phyloP scores from a whole-genome alignment of 2,888 invertebrate species.

The Monopis laevigella region DNA sequence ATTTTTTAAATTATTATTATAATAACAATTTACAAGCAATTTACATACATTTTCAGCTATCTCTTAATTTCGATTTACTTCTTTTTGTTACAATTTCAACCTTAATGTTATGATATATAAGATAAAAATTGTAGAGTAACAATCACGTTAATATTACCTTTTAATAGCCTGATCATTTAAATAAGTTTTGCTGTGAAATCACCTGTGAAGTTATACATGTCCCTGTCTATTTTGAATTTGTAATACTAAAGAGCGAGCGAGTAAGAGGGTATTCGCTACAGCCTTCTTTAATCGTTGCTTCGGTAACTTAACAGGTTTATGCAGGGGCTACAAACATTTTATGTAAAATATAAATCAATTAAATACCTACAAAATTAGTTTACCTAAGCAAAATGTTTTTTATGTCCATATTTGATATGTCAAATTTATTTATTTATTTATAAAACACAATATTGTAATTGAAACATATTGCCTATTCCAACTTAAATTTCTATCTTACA shows the following conservation, averaged over 20 bases:
- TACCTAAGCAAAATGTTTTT: no score
- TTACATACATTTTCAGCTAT: constrained; percentile 32
- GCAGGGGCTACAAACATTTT: constrained; percentile 36
- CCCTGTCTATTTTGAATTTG: constrained; percentile 24
- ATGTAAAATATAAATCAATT: no score
- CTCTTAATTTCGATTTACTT: constrained; percentile 25
- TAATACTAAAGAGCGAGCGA: constrained; percentile 27
- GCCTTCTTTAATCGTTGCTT: constrained; percentile 20
- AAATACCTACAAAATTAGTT: no score
- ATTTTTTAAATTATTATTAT: no score
- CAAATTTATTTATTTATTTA: no score
- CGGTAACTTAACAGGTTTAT: constrained; percentile 58
- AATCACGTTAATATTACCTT: background rate
- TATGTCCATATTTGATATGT: no score
- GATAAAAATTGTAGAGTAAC: background rate
- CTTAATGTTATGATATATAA: no score
- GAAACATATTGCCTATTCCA: background rate
- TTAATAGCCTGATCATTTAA: constrained; percentile 18
- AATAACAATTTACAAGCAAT: constrained; percentile 18
- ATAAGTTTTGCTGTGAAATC: constrained; percentile 37
- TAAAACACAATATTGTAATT: background rate
- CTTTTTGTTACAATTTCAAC: no score
- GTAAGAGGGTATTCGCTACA: constrained; percentile 16
- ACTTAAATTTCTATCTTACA: background rate
- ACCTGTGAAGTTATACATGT: constrained; percentile 28